Evolutionary conservation across 2,797 vertebrate species (phyloP).

Genomic region (Hippopotamyrus pictus): DNA sequence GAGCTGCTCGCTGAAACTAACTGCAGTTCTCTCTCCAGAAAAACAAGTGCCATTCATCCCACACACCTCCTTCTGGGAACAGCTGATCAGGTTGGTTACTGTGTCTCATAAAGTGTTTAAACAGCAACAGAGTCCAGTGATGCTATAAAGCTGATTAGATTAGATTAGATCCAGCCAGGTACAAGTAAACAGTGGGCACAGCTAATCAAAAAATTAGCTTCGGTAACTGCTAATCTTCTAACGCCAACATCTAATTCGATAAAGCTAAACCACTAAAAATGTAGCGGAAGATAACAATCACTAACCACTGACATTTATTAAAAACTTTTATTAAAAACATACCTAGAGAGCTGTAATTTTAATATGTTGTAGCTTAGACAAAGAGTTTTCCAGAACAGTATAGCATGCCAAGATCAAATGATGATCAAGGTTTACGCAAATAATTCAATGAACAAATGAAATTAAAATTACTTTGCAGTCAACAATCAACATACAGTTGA

Average conservation of each 20-base stretch:
- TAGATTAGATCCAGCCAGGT: not conserved
- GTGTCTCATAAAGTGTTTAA: not conserved
- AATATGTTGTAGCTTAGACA: not conserved
- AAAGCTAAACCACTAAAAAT: not conserved
- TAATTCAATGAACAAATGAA: not conserved
- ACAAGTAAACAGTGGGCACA: not conserved
- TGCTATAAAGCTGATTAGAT: not conserved
- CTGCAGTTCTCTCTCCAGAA: slow-evolving; percentile 44
- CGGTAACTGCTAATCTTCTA: not conserved
- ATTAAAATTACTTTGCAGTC: not conserved
- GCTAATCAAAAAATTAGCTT: not conserved
- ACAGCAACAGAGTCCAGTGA: not conserved
- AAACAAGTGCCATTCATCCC: slow-evolving; percentile 58
- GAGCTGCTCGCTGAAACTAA: not conserved
- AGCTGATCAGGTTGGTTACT: slow-evolving; percentile 70
- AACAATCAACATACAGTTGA: not conserved
- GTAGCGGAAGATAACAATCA: not conserved
- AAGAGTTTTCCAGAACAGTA: not conserved
- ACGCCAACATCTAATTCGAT: not conserved
- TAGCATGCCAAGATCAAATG: not conserved
- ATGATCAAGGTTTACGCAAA: not conserved
- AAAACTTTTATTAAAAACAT: not conserved
- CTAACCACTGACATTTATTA: not conserved
- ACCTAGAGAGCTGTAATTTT: not conserved
- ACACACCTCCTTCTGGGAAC: slow-evolving; percentile 48